These are phyloP conservation scores for Rotaria socialis DNA, from an alignment of 2,888 invertebrate genomes.

Conservation along the genomic window DNA sequence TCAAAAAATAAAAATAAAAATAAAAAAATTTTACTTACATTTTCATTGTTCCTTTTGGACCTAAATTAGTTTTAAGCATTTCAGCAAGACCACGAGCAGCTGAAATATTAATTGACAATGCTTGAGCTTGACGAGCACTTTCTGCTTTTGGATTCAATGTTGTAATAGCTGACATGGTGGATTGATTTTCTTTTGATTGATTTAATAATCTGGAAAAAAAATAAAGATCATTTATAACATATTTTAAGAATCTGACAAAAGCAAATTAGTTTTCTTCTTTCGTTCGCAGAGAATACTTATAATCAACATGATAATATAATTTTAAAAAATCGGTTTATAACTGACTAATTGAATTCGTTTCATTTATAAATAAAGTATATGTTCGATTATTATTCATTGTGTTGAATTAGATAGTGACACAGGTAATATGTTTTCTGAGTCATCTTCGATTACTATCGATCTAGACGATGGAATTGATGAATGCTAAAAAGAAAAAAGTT, in stretches of 20 bases:
- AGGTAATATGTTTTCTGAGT: background rate
- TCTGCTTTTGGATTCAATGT: constrained; percentile 88
- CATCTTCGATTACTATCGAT: background rate
- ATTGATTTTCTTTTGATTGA: background rate
- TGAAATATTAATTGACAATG: constrained; percentile 87
- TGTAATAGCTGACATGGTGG: constrained; percentile 43
- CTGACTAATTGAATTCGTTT: background rate
- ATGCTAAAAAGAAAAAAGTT: background rate
- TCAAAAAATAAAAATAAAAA: background rate
- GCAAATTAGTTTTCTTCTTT: background rate
- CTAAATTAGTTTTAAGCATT: constrained; percentile 94
- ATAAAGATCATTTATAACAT: background rate
- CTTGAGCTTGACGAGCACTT: constrained; percentile 90
- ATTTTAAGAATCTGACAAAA: background rate
- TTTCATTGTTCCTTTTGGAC: constrained; percentile 99
- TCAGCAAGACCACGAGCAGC: constrained; percentile 97
- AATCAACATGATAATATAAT: background rate
- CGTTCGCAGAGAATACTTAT: too few species aligned
- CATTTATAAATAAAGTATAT: background rate
- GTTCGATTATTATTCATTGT: background rate
- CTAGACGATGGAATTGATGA: constrained; percentile 10
- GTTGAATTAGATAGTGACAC: background rate
- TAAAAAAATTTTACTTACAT: constrained; percentile 68
- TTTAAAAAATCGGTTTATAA: background rate
- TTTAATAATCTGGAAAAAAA: background rate